phyloP scores from a whole-genome alignment of 2,888 invertebrate species.

The Ecdyonurus torrentis region DNA sequence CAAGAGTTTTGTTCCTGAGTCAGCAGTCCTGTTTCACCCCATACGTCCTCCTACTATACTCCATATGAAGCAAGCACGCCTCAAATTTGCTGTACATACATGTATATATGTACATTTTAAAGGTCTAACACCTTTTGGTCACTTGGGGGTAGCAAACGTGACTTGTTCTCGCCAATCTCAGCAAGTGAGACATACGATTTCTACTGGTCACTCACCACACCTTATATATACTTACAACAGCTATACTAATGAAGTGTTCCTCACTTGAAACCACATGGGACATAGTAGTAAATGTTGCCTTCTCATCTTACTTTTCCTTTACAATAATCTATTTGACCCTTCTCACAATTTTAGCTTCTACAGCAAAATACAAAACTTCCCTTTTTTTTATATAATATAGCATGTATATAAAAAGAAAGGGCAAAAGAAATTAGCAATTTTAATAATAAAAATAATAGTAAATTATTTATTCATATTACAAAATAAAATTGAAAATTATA shows the following conservation, averaged over 20 bases:
- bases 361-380: too few relatives aligned
- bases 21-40: not conserved
- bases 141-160: not conserved
- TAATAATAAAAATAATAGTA: too few relatives aligned
- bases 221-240: too few relatives aligned
- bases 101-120: too few relatives aligned
- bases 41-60: not conserved
- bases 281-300: not conserved
- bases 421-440: too few relatives aligned
- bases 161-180: not conserved
- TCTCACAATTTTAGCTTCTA: too few relatives aligned
- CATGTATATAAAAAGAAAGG: too few relatives aligned
- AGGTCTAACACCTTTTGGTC: not conserved
- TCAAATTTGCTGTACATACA: not conserved
- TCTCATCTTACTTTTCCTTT: not conserved
- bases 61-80: not conserved
- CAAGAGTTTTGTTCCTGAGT: constrained; percentile 20
- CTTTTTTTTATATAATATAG: too few relatives aligned
- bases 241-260: not conserved
- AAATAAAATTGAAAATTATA: too few relatives aligned
- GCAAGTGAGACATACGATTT: not conserved
- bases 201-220: not conserved
- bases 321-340: not conserved
- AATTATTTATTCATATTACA: too few relatives aligned
- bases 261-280: not conserved